Percentiles rank a stretch among this genome's conserved stretches.
phyloP scores from a whole-genome alignment of 1,140 invertebrate species.

The Popillia japonica region DNA sequence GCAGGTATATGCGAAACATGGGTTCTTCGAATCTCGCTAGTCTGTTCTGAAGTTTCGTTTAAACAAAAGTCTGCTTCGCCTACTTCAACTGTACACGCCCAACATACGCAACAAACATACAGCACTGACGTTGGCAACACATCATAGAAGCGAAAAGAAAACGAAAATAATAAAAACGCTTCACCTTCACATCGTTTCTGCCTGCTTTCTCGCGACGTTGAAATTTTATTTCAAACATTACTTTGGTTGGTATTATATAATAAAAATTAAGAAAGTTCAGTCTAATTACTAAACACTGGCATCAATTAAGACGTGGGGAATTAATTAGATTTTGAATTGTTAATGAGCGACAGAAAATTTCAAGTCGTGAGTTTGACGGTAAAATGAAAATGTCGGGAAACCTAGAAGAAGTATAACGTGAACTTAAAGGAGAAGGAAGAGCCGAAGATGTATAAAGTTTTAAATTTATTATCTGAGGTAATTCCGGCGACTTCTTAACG shows the following conservation, averaged over 20 bases:
- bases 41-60: not conserved
- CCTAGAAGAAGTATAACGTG: not conserved
- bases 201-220: not conserved
- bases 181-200: not conserved
- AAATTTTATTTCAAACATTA: not conserved
- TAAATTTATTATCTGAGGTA: conserved; percentile 17
- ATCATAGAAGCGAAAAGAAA: not conserved
- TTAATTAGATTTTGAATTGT: conserved; percentile 34
- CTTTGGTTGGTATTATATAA: not conserved
- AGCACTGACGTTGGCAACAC: not conserved
- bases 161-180: not conserved
- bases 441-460: conserved; percentile 18
- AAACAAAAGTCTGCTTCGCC: not conserved
- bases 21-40: not conserved
- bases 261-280: conserved; percentile 13
- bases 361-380: not conserved
- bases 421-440: not conserved
- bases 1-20: not conserved
- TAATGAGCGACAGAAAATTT: conserved; percentile 23
- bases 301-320: conserved; percentile 5
- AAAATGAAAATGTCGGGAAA: conserved; percentile 10
- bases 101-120: not conserved
- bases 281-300: conserved; percentile 11
- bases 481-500: not conserved
- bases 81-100: not conserved